Evolutionary conservation across 1,140 invertebrate genomes (phyloP).

Genomic region (Drosophila leontia): DNA sequence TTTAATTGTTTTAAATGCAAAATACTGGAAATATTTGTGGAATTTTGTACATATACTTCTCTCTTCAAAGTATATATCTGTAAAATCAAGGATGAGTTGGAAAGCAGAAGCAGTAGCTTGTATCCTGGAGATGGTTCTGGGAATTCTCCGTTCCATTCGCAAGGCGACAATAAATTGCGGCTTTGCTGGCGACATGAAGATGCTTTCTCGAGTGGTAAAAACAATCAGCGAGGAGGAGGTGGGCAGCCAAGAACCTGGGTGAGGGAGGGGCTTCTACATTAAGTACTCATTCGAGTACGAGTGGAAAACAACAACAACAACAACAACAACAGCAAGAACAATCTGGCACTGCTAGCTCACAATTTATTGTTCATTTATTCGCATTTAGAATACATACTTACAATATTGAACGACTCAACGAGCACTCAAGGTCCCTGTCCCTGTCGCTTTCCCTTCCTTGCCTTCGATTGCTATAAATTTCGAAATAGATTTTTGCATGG

Average conservation of each 20-base stretch:
- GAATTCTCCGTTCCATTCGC: constrained; percentile 10
- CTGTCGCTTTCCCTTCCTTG: not conserved
- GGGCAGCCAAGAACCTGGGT: not conserved
- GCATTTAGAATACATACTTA: constrained; percentile 43
- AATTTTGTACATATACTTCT: too few relatives aligned
- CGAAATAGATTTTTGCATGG: constrained; percentile 46
- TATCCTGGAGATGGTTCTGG: not conserved
- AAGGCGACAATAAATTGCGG: constrained; percentile 43
- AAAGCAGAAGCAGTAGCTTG: not conserved
- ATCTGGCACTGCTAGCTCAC: constrained; percentile 38
- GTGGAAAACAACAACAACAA: not conserved
- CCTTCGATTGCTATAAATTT: constrained; percentile 44
- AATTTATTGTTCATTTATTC: constrained; percentile 70
- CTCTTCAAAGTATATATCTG: not conserved
- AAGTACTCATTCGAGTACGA: constrained; percentile 28
- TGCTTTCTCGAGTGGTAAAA: constrained; percentile 54
- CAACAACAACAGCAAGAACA: constrained; percentile 4
- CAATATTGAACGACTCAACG: constrained; percentile 43
- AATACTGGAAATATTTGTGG: not conserved
- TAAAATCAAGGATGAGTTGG: not conserved
- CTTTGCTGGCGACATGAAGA: constrained; percentile 50
- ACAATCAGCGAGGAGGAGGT: constrained; percentile 24
- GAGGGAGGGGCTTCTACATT: not conserved
- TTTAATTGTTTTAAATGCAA: not conserved
- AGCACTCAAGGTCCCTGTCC: constrained; percentile 1